Base-by-base conservation (phyloP, 2,797 vertebrate species). In the Balearica regulorum region DNA sequence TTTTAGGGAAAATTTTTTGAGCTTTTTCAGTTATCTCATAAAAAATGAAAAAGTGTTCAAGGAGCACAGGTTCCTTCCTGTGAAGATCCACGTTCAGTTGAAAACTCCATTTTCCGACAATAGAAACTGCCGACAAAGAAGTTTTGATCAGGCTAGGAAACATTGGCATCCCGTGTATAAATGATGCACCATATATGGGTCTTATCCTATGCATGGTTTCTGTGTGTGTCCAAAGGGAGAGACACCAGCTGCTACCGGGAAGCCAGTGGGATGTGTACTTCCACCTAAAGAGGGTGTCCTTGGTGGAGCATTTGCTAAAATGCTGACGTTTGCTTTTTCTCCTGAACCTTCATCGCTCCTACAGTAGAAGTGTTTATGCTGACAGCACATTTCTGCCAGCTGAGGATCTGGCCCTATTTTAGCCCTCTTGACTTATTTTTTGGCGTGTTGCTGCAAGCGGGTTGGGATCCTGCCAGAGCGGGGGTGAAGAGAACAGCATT, bases 261-360 rank as follows among this genome's bases (percentile, higher is more conserved):
- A 41, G 61, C 19, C 2, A 10, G 11, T 0, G 6, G 39, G 44
- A 70, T 0, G 0, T 0, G 13, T 1, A 1, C 2, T 29, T 15
- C 6, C 13, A 14, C 11, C 41, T 48, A 62, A 65, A 0, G 0
- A 46, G 24, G 20, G 53, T 1, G 0, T 20, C 26, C 53, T 61
- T 29, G 26, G 26, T 16, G 22, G 14, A 68, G 16, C 21, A 4
- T 22, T 84, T 33, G 29, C 35, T 35, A 16, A 80, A 75, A 35
- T 10, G 1, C 31, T n/a, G 8, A 62, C 31, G 12, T 33, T 55
- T 66, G 49, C 5, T 57, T 76, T 53, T 6, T 44, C 29, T 76
- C 22, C 37, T 6, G 35, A 58, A 80, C 51, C 49, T 64, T 85
- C 46, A 21, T 8, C 39, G 22, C 60, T 79, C 44, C 39, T 43